A percentile compares a stretch with the other conserved stretches of the same genome.
These are phyloP conservation scores for Helicoverpa zea DNA, from an alignment of 1,140 invertebrate genomes.

Conservation along the genomic window DNA sequence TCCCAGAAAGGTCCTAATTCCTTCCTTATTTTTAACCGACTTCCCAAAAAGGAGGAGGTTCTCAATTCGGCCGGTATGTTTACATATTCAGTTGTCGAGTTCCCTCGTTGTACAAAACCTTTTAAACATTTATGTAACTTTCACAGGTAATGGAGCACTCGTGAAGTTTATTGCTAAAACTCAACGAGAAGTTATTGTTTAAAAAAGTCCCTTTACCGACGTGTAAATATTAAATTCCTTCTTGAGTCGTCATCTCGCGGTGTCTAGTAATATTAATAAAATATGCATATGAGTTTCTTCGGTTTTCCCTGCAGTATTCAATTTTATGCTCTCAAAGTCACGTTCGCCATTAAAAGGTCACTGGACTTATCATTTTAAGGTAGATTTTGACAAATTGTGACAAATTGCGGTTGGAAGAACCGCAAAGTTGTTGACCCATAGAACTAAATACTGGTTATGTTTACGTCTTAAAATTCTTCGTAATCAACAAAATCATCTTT, in stretches of 20 bases:
- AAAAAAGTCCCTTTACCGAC: neutral
- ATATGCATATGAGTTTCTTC: neutral
- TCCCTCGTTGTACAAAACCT: too few relatives aligned
- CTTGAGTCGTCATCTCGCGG: neutral
- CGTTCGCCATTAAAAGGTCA: neutral
- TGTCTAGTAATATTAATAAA: neutral
- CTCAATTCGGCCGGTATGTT: too few relatives aligned
- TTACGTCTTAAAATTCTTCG: too few relatives aligned
- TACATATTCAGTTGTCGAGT: too few relatives aligned
- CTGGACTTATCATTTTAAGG: too few relatives aligned
- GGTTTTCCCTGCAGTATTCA: slow-evolving; percentile 2
- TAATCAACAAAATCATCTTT: too few relatives aligned
- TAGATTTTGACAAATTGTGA: too few relatives aligned
- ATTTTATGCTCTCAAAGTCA: neutral
- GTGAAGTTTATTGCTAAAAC: slow-evolving; percentile 1
- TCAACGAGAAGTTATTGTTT: neutral
- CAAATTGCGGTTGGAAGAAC: too few relatives aligned
- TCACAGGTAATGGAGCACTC: neutral
- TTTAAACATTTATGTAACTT: slow-evolving; percentile 5
- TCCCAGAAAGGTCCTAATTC: neutral
- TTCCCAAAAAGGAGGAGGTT: too few relatives aligned
- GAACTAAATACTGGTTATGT: too few relatives aligned
- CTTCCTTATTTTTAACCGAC: too few relatives aligned
- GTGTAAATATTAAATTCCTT: slow-evolving; percentile 33
- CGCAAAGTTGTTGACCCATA: too few relatives aligned